Conservation (phyloP, 2,113 vertebrate genomes). For the Misgurnus anguillicaudatus region DNA sequence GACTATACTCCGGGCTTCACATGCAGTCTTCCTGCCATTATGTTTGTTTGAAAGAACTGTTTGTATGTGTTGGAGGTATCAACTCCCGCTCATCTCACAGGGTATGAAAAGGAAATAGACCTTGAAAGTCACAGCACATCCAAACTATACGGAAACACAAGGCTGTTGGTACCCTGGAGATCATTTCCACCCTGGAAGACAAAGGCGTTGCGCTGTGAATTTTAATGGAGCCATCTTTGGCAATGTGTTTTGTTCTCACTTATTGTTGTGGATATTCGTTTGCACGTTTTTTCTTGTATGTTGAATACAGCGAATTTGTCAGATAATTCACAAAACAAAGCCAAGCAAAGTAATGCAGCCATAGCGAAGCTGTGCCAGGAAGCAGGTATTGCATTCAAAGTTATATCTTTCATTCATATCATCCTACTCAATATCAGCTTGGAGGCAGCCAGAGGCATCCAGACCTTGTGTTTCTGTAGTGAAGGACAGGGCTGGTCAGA, state of each 20-base stretch:
- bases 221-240: constrained; percentile 12
- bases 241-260: not conserved
- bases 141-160: constrained; percentile 36
- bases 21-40: not conserved
- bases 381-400: not conserved
- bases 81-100: constrained; percentile 26
- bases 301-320: not conserved
- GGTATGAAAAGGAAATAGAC: constrained; percentile 51
- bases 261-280: not conserved
- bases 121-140: constrained; percentile 47
- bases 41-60: not conserved
- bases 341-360: not conserved
- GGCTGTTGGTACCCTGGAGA: constrained; percentile 29
- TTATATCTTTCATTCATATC: constrained; percentile 20
- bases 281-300: not conserved
- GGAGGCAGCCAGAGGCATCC: constrained; percentile 15
- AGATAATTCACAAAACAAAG: constrained; percentile 1
- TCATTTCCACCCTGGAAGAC: constrained; percentile 5
- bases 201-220: constrained; percentile 37
- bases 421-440: constrained; percentile 35
- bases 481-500: constrained; percentile 22
- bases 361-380: not conserved
- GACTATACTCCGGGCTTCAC: too few species aligned
- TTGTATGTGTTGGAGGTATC: not conserved
- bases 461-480: constrained; percentile 7